Percentiles rank a stretch among this genome's conserved stretches.
These are phyloP conservation scores for Congeria kusceri DNA, from an alignment of 2,888 invertebrate species.

Conservation along the genomic window DNA sequence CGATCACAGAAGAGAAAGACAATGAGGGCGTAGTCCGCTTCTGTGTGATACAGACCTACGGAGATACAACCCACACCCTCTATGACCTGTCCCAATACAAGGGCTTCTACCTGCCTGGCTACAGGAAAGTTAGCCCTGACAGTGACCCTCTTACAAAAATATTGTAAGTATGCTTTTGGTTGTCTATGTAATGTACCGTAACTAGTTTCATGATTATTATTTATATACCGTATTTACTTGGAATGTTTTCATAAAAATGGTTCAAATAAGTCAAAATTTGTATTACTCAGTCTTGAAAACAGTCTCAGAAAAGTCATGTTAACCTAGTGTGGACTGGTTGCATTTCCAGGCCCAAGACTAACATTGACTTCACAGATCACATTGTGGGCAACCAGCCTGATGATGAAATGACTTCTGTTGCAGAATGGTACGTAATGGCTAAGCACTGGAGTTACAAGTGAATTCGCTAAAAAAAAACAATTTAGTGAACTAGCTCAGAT, in stretches of 20 bases:
- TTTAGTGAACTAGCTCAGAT: too few relatives aligned
- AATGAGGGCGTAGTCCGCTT: slow-evolving; percentile 93
- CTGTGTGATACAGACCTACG: slow-evolving; percentile 96
- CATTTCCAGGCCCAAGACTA: slow-evolving; percentile 83
- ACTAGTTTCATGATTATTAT: too few relatives aligned
- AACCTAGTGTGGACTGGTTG: too few relatives aligned
- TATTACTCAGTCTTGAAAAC: too few relatives aligned
- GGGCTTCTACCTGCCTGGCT: slow-evolving; percentile 96
- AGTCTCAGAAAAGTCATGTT: too few relatives aligned
- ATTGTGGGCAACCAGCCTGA: slow-evolving; percentile 99
- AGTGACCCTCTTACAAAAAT: slow-evolving; percentile 76
- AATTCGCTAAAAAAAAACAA: too few relatives aligned
- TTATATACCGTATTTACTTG: too few relatives aligned
- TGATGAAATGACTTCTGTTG: slow-evolving; percentile 94
- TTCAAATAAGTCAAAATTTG: too few relatives aligned
- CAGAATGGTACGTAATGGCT: slow-evolving; percentile 90
- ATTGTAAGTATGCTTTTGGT: slow-evolving; percentile 77
- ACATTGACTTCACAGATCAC: slow-evolving; percentile 97
- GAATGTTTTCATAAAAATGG: too few relatives aligned
- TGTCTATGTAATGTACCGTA: too few relatives aligned
- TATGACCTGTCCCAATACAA: slow-evolving; percentile 94
- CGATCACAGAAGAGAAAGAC: slow-evolving; percentile 96
- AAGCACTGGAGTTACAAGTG: neutral
- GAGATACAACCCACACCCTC: slow-evolving; percentile 98
- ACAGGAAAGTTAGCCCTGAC: slow-evolving; percentile 81